These are phyloP conservation scores for Scaptomyza pallida DNA, from an alignment of 1,140 invertebrate genomes.

Conservation along the genomic window DNA sequence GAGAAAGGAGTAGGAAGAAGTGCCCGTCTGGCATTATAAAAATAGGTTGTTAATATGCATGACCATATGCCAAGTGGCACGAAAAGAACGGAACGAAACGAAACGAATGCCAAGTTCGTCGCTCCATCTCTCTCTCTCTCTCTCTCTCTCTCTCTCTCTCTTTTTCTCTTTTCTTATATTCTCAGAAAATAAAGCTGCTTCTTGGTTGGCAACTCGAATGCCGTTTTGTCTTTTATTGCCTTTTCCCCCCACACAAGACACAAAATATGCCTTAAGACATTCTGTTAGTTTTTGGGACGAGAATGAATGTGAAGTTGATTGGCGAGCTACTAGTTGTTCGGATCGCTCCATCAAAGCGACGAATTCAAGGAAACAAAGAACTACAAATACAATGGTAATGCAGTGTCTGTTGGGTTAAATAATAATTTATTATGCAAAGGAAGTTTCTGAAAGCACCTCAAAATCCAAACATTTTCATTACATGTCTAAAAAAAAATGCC, in stretches of 20 bases:
- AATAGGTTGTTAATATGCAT: constrained; percentile 83
- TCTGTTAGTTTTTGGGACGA: constrained; percentile 34
- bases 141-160: no score
- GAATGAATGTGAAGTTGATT: constrained; percentile 40
- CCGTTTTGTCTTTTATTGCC: constrained; percentile 50
- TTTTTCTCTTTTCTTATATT: neutral
- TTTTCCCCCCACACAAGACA: constrained; percentile 12
- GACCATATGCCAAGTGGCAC: constrained; percentile 64
- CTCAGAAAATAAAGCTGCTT: constrained; percentile 56
- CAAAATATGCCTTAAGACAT: constrained; percentile 35
- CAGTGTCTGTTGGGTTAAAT: neutral
- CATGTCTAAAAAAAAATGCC: no score
- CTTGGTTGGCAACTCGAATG: constrained; percentile 23
- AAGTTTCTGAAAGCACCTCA: neutral
- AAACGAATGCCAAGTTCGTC: no score
- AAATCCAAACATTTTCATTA: no score
- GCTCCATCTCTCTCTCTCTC: no score
- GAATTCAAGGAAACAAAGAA: constrained; percentile 8
- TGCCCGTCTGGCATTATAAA: constrained; percentile 57
- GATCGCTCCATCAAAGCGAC: neutral
- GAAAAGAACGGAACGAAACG: neutral
- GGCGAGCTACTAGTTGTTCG: constrained; percentile 26
- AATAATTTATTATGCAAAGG: neutral
- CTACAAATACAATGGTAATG: neutral
- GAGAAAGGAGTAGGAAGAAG: no score